Percentiles rank a stretch among this genome's conserved stretches.
phyloP scores from a whole-genome alignment of 2,797 vertebrate species.

The Peromyscus nudipes region DNA sequence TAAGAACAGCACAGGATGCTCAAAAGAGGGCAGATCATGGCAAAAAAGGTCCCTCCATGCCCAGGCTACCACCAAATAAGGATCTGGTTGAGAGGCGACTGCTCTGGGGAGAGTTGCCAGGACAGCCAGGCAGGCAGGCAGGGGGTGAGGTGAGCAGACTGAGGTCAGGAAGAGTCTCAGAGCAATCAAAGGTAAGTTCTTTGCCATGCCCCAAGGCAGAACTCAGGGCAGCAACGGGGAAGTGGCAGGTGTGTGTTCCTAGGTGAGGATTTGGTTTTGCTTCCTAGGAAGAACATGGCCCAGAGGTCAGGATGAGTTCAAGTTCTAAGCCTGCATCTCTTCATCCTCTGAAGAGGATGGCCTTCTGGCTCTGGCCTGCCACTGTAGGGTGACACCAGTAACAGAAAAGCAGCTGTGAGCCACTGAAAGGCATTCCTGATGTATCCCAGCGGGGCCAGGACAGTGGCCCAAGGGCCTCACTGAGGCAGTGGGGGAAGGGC shows the following conservation, averaged over 20 bases:
- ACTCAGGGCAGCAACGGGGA: neutral
- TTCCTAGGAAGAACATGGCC: conserved; percentile 7
- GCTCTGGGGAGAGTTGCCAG: neutral
- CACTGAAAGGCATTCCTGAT: neutral
- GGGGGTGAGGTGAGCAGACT: neutral
- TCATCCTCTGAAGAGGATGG: neutral
- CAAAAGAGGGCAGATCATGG: neutral
- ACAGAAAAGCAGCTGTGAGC: neutral
- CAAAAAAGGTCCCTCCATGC: neutral
- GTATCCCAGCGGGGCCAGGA: neutral
- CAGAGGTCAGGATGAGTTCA: neutral
- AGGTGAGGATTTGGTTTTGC: conserved; percentile 50
- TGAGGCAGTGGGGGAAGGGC: conserved; percentile 65
- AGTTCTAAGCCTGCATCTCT: neutral
- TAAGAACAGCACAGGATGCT: neutral
- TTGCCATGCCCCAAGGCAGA: neutral
- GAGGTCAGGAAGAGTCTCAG: neutral
- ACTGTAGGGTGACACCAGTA: neutral
- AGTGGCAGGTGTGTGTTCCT: neutral
- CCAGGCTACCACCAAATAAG: neutral
- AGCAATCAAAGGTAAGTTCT: conserved; percentile 1
- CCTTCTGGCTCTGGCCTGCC: neutral
- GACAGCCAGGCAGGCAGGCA: neutral
- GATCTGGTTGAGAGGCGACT: neutral
- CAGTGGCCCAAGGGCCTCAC: conserved; percentile 47